A percentile compares a stretch with the other conserved stretches of the same genome.
Evolutionary conservation across 2,113 vertebrate genomes (phyloP).

Genomic region (Eira barbara): DNA sequence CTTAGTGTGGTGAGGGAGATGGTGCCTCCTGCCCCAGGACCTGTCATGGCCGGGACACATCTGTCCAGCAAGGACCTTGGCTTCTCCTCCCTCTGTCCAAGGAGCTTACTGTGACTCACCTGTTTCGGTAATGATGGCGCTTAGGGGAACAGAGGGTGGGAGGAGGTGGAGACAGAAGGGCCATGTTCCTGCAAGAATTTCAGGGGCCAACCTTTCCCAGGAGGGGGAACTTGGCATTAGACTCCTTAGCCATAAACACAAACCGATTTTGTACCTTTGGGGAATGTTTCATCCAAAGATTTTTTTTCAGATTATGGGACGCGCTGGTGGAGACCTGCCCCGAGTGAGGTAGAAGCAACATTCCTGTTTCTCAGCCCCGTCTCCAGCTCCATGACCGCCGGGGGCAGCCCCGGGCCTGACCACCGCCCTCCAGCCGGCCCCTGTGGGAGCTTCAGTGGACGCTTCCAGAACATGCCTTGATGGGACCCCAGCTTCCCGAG

Average conservation of each 20-base stretch:
- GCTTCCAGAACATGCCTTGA: neutral
- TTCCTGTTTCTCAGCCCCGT: too few species aligned
- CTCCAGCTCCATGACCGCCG: neutral
- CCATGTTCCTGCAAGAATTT: neutral
- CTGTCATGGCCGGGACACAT: neutral
- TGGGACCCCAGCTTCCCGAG: neutral
- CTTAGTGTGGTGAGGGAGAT: neutral
- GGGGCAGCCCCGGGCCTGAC: fast-evolving
- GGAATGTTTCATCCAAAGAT: neutral
- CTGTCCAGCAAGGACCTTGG: neutral
- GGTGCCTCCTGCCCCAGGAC: neutral
- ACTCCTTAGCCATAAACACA: neutral
- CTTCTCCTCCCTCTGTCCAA: too few species aligned
- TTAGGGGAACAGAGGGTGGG: neutral
- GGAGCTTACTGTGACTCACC: neutral
- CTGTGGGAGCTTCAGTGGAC: neutral
- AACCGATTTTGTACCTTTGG: neutral
- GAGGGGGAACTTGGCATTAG: neutral
- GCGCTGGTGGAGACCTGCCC: too few species aligned
- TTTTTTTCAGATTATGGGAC: neutral
- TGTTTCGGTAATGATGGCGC: too few species aligned
- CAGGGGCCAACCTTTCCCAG: neutral
- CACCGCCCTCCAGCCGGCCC: neutral
- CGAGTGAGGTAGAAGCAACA: neutral
- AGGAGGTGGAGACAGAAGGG: neutral